Evolutionary conservation across 2,888 invertebrate species (phyloP).

Genomic region (Cinara cedri): DNA sequence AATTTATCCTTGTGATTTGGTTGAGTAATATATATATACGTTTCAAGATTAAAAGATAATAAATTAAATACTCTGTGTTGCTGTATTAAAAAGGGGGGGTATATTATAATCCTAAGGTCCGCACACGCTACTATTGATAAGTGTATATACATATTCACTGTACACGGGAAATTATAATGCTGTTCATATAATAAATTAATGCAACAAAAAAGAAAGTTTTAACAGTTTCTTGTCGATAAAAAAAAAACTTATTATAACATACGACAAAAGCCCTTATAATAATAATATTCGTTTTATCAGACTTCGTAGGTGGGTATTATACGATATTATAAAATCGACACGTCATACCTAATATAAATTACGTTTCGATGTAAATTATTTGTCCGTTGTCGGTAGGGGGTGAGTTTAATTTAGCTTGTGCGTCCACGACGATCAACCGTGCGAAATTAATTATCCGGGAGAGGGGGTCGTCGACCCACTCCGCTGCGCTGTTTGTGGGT

Average conservation of each 20-base stretch:
- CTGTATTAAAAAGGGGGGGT: too few species aligned
- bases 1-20: too few species aligned
- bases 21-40: too few species aligned
- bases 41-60: too few species aligned
- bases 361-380: constrained; percentile 50
- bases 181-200: not conserved
- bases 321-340: constrained; percentile 4
- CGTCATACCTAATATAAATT: constrained; percentile 27
- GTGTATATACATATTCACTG: not conserved
- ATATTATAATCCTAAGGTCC: too few species aligned
- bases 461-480: constrained; percentile 27
- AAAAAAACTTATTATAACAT: not conserved
- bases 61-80: too few species aligned
- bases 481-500: not conserved
- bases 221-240: not conserved
- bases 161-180: too few species aligned
- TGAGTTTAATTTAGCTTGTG: constrained; percentile 55
- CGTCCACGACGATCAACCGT: constrained; percentile 52
- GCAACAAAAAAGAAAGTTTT: not conserved
- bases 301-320: not conserved
- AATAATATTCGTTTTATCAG: not conserved
- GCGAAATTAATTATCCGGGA: constrained; percentile 51
- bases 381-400: constrained; percentile 20
- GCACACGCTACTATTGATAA: too few species aligned
- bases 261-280: not conserved